A percentile compares a stretch with the other conserved stretches of the same genome.
Conservation (phyloP, 1,140 invertebrate species). For the Wasmannia auropunctata region DNA sequence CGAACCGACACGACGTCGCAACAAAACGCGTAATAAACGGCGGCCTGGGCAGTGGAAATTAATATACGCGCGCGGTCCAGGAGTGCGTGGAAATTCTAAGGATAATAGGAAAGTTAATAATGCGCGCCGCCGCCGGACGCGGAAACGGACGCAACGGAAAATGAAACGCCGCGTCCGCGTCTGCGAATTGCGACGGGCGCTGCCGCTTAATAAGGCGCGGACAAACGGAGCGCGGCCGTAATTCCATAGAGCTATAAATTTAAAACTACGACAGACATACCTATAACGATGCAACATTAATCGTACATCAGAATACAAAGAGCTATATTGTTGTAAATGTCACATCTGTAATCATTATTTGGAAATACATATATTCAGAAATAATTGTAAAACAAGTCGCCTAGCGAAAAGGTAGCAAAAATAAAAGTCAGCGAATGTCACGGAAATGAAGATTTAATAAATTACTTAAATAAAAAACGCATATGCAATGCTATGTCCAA, state of each 20-base stretch:
- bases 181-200: not conserved
- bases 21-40: slow-evolving; percentile 28
- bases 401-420: not conserved
- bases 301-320: not conserved
- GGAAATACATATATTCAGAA: not conserved
- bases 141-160: slow-evolving; percentile 29
- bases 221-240: not conserved
- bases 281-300: not conserved
- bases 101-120: slow-evolving; percentile 57
- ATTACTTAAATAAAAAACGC: not conserved
- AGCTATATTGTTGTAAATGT: not conserved
- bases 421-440: not conserved
- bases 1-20: not conserved
- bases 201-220: slow-evolving; percentile 27
- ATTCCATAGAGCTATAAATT: not conserved
- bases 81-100: slow-evolving; percentile 31
- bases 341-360: not conserved
- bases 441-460: not conserved
- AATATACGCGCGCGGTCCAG: slow-evolving; percentile 8
- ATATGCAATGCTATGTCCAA: not conserved
- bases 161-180: not conserved
- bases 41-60: not conserved
- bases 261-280: not conserved
- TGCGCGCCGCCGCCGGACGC: not conserved
- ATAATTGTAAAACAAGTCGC: not conserved